Base-by-base conservation (phyloP, 2,113 vertebrate genomes). In the Alaudala cheleensis region DNA sequence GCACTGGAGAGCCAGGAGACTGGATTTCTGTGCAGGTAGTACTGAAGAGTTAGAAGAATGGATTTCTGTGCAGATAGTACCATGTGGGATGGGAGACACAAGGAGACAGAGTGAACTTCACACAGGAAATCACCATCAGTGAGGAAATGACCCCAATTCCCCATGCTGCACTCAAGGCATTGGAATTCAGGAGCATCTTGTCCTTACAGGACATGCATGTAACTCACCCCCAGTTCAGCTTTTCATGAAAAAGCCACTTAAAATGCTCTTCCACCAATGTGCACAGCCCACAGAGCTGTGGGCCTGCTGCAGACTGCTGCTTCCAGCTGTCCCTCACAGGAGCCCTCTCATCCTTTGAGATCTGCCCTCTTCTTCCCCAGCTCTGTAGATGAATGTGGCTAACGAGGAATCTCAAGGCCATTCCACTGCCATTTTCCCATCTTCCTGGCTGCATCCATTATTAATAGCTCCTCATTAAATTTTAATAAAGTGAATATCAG, bases 61-160 rank as follows among this genome's bases (percentile, higher is more conserved):
- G 5, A 18, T 70, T 78, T 58, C 33, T 34, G 29, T 13, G 33
- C 0, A 2, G 9, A 0, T 16, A 40, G 1, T 11, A 18, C n/a
- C 0, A 0, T 0, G 0, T 40, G n/a, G 33, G 19, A 56, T 18
- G 12, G 51, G n/a, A 91, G 47, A 49, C 2, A 1, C 1, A 4
- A 11, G 40, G 20, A 82, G 70, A 21, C 51, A 45, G 40, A 61
- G n/a, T 76, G 85, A 39, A 70, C 39, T 71, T 79, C 87, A 40
- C 87, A 54, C 26, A 77, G 71, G 62, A 85, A 87, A 70, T 73
- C 61, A 28, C 73, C 22, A 3, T 28, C 31, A 17, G 57, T 1
- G 2, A 69, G 66, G 69, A 91, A 87, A 28, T 23, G 2, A 92
- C 50, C 50, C 62, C 50, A 47, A 11, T 61, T 82, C 70, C 31